Base-by-base conservation (phyloP, 2,888 invertebrate species). In the Cataglyphis livida region DNA sequence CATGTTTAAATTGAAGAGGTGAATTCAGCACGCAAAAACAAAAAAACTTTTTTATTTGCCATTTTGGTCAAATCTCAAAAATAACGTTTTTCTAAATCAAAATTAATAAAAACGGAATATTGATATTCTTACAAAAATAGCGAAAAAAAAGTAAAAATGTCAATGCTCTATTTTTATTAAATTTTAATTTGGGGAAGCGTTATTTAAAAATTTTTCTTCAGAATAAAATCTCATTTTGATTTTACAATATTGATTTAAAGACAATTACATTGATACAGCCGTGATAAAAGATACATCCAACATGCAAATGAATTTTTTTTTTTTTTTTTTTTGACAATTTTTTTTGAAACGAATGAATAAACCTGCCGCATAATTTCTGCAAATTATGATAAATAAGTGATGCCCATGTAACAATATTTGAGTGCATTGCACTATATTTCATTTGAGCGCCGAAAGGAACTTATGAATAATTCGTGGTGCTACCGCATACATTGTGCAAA, bases 391-490 rank as follows among this genome's bases (percentile, higher is more conserved):
- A 82, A 82, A 79, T 41, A 48, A 61, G 6, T 61, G 59, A 82
- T 44, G 25, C 35, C 12, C 32, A 9, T 54, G 68, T 68, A 32
- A 35, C 48, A 38, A 61, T 57, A 35, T 59, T 78, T 61, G 35
- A 35, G 6, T 35, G 59, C 51, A 68, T 44, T 9, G 59, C 32
- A 38, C 38, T 48, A 78, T 48, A 68, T 81, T 79, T 78, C 62
- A 61, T 79, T 82, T 51, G 15, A 79, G 78, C 82, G 48, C 68
- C 54, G 62, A 82, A 82, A 68, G 82, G 12, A 79, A 51, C 51
- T 82, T 68, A 82, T 78, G 82, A 82, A 82, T 82, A 82, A 82
- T 78, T 82, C 79, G 79, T 28, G 59, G 32, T 48, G 68, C 66
- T 41, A 15, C 32, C 9, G 82, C 61, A 82, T 76, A 48, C 57